phyloP scores from a whole-genome alignment of 1,140 invertebrate species.

The fruit fly (Drosophila melanogaster) region Release_6_plus_ISO1_MT NT_033779.5:4368001-4368500 shows the following conservation, averaged over 20 bases:
- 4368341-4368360: neutral
- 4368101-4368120: conserved; percentile 15
- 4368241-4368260: conserved; percentile 57
- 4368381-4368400: too few species aligned
- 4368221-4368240: conserved; percentile 29
- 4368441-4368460: neutral
- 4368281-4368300: conserved; percentile 7
- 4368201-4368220: conserved; percentile 42
- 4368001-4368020: conserved; percentile 63
- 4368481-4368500: neutral
- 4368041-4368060: conserved; percentile 15
- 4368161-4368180: conserved; percentile 39
- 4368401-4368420: neutral
- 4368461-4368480: neutral
- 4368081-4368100: conserved; percentile 66
- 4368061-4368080: conserved; percentile 13
- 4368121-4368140: conserved; percentile 73
- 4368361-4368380: neutral
- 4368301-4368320: conserved; percentile 1
- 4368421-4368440: neutral
- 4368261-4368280: conserved; percentile 8
- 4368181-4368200: conserved; percentile 38
- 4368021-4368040: conserved; percentile 68
- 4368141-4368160: conserved; percentile 67
- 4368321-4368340: neutral